Evolutionary conservation across 2,797 vertebrate species (phyloP), one percentile per base, ranked within the genome.

Genomic region (Danio albolineatus): DNA sequence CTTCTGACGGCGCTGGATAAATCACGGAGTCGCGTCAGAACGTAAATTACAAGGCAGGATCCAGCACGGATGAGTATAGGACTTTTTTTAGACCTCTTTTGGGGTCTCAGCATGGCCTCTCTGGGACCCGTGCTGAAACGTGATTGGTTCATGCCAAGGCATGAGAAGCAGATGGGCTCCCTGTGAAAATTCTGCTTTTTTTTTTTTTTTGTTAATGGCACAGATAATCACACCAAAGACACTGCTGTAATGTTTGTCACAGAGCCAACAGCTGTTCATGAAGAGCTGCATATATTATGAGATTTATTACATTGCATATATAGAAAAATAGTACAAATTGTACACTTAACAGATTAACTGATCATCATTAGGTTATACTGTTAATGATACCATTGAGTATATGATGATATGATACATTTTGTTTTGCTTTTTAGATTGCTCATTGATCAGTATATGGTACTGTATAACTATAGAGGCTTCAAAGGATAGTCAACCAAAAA

Each of bases 81-180:
- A 72, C 66, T 77, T 77, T 76, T 71, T 76, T 76, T 70, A 78
- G 73, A 76, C 61, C 64, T 49, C 75, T 73, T 57, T 73, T 64
- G 77, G 69, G 64, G 61, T 43, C 60, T 66, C 75, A 60, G 61
- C 53, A 0, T 28, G 28, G 61, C 10, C 6, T 53, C 67, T 66
- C 75, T 57, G 76, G 60, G 69, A 78, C 76, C 12, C 38, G 9
- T 53, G 41, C 62, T 61, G 62, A 48, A 73, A 39, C 38, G 46
- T 38, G 70, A 78, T 60, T 78, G 75, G 81, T 59, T 49, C 9
- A 4, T 39, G 46, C 21, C 43, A 13, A 5, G 14, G 12, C 44
- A 13, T 9, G 28, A 36, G 67, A 72, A 43, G 61, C 75, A 78
- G 69, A 78, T 78, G 54, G 62, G 36, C 76, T 61, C 70, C 44